Evolutionary conservation across 2,113 vertebrate species (phyloP), one percentile per base, ranked within the genome.

Genomic region (Mormyrus iriodes): DNA sequence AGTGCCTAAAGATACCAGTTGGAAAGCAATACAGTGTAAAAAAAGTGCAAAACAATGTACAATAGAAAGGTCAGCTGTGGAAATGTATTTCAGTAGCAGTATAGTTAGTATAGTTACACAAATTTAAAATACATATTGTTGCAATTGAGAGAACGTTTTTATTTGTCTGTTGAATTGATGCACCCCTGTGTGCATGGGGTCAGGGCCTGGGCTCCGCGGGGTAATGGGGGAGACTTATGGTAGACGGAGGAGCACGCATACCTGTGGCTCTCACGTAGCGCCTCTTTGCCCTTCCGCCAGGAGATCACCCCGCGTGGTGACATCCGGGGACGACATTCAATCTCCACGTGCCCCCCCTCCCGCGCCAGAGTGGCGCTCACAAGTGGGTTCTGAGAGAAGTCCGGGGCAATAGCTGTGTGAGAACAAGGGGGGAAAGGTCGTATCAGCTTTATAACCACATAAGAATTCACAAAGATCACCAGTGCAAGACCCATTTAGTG

Each of bases 311-410:
- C 97, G 76, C 96, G 97, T 35, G 98, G 98, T 93, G 98, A 98
- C 88, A 97, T 98, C 92, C 96, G 94, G 7, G 98, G 98, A 91
- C 96, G 97, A 93, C 98, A 99, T 88, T 99, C 97, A 51, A 99
- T 96, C 88, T 96, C 51, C 79, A 99, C 95, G 93, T 98, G 97
- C 88, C 94, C 97, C 88, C 95, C 95, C 95, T 93, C 97, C 96
- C 92, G 97, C 94, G 92, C 95, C 92, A 96, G 91, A 86, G 95
- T 96, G 91, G 95, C 94, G 58, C 93, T 87, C 91, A 94, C 94
- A 90, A 95, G 61, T 90, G 93, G 89, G 89, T 93, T 95, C 90
- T 95, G 93, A 61, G 95, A 94, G 93, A 96, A 96, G 91, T 96
- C 95, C 83, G 95, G 95, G 76, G 95, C 94, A 27, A 95, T 94